phyloP scores from a whole-genome alignment of 2,797 vertebrate species.

The Masticophis lateralis region DNA sequence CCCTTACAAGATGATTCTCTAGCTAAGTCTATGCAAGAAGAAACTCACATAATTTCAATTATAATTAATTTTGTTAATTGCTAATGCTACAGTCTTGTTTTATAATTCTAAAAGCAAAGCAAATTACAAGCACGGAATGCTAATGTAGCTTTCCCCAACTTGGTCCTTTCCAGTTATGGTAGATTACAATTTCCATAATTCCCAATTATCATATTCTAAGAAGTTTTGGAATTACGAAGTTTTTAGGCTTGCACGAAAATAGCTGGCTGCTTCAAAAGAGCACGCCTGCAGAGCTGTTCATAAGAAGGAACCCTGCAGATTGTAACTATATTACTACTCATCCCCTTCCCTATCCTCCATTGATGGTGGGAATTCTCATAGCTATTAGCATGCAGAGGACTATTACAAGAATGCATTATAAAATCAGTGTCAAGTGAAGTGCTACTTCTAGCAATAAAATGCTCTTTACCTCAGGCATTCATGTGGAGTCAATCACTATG shows the following conservation, averaged over 20 bases:
- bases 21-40: neutral
- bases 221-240: neutral
- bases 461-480: constrained; percentile 33
- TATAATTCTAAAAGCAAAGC: neutral
- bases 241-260: neutral
- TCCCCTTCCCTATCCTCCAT: neutral
- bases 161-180: neutral
- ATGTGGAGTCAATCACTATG: constrained; percentile 19
- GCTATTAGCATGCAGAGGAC: neutral
- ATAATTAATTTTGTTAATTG: neutral
- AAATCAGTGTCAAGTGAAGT: constrained; percentile 27
- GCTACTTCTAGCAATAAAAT: constrained; percentile 23
- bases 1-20: neutral
- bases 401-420: constrained; percentile 10
- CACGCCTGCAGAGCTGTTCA: neutral
- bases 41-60: neutral
- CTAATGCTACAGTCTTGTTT: neutral
- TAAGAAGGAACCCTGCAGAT: neutral
- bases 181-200: neutral
- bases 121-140: neutral
- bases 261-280: neutral
- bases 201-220: neutral
- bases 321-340: neutral
- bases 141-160: neutral
- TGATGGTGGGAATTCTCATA: neutral